A percentile compares a stretch with the other conserved stretches of the same genome.
phyloP scores from a whole-genome alignment of 2,797 vertebrate genomes.

The Eremophila alpestris region DNA sequence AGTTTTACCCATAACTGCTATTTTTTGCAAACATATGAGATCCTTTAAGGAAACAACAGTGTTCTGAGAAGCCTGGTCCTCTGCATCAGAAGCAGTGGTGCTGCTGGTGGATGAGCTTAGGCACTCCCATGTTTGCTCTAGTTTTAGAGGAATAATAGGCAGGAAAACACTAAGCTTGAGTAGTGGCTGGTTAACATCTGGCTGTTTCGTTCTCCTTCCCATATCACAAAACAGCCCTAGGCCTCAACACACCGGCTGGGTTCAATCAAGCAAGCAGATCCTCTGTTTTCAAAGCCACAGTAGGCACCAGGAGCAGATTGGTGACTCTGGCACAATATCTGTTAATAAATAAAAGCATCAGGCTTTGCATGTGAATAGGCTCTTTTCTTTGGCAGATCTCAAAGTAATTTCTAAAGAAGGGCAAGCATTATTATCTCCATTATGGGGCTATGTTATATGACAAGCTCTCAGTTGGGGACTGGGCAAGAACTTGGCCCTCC shows the following conservation, averaged over 20 bases:
- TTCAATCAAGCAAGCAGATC: conserved; percentile 12
- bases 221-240: neutral
- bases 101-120: neutral
- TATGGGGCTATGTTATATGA: conserved; percentile 2
- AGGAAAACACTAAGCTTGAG: neutral
- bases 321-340: conserved; percentile 43
- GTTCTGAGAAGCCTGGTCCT: neutral
- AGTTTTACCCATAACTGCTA: neutral
- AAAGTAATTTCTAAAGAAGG: conserved; percentile 55
- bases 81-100: neutral
- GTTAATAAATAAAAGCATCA: conserved; percentile 62
- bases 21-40: neutral
- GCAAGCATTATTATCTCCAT: conserved; percentile 27
- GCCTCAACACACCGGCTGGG: neutral
- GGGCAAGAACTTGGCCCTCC: conserved; percentile 24
- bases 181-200: conserved; percentile 39
- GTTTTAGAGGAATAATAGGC: neutral
- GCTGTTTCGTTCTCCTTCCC: neutral
- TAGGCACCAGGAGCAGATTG: conserved; percentile 49
- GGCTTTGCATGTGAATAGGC: conserved; percentile 52
- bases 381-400: conserved; percentile 49
- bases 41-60: neutral
- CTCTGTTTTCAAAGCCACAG: neutral
- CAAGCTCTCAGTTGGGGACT: conserved; percentile 8
- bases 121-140: neutral